These are phyloP conservation scores for Hermaeophaga mercurialis DNA, from an alignment of 2,888 invertebrate genomes.

Conservation along the genomic window DNA sequence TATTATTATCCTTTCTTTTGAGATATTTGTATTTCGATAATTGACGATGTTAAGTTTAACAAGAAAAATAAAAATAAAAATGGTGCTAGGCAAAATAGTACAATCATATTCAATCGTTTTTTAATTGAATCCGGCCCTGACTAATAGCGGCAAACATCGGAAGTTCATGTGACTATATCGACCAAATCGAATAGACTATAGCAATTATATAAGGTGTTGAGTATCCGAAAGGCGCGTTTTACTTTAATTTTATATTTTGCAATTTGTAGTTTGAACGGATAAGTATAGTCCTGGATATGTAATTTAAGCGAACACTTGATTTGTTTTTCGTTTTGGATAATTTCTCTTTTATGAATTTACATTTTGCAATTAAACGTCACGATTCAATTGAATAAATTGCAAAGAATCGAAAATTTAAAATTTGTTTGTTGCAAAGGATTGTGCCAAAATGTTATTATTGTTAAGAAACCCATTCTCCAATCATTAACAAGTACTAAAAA, in stretches of 20 bases:
- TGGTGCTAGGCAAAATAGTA: too few species aligned
- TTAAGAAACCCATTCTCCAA: too few species aligned
- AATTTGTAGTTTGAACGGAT: not conserved
- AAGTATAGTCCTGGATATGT: slow-evolving; percentile 6
- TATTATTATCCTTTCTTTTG: too few species aligned
- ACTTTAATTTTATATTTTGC: slow-evolving; percentile 10
- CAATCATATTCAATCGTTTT: too few species aligned
- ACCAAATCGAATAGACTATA: slow-evolving; percentile 3
- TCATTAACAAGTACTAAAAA: too few species aligned
- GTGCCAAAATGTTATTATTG: too few species aligned
- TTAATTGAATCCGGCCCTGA: not conserved
- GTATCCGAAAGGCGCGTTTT: slow-evolving; percentile 9
- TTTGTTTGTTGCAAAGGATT: too few species aligned
- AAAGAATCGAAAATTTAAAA: too few species aligned
- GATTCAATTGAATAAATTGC: too few species aligned
- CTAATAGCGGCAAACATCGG: not conserved
- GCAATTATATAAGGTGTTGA: slow-evolving; percentile 13
- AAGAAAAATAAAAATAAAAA: too few species aligned
- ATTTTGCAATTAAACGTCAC: not conserved
- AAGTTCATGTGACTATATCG: slow-evolving; percentile 3
- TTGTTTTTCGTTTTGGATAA: not conserved
- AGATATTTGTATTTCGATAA: too few species aligned
- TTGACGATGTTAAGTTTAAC: too few species aligned
- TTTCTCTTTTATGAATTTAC: not conserved
- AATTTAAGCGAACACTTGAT: not conserved